phyloP scores from a whole-genome alignment of 2,797 vertebrate species.

The Eurystomus glaucurus region DNA sequence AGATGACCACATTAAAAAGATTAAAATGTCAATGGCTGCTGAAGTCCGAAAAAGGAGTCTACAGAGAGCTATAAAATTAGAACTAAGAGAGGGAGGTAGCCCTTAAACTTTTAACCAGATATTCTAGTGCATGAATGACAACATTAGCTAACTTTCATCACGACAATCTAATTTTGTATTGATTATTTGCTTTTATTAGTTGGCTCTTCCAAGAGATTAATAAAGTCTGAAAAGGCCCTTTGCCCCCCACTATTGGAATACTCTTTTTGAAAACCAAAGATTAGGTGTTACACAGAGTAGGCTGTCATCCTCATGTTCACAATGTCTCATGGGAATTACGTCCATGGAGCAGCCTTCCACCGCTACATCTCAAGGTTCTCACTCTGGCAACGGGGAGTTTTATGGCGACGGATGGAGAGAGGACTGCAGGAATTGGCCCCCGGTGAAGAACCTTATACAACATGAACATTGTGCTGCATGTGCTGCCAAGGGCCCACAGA shows the following conservation, averaged over 20 bases:
- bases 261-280: constrained; percentile 42
- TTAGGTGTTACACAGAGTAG: constrained; percentile 20
- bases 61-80: constrained; percentile 82
- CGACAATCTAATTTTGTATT: constrained; percentile 80
- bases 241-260: neutral
- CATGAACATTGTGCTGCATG: constrained; percentile 72
- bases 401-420: constrained; percentile 67
- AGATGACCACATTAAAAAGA: constrained; percentile 84
- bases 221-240: constrained; percentile 54
- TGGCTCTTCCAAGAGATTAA: constrained; percentile 75
- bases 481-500: constrained; percentile 72
- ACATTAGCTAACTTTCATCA: constrained; percentile 81
- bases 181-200: constrained; percentile 81
- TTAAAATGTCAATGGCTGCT: constrained; percentile 85
- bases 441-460: constrained; percentile 75
- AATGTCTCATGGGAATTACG: constrained; percentile 27
- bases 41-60: constrained; percentile 82
- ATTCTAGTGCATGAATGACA: constrained; percentile 78
- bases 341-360: constrained; percentile 31
- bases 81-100: constrained; percentile 78
- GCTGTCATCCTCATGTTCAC: constrained; percentile 61
- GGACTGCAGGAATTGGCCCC: constrained; percentile 68
- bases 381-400: constrained; percentile 43
- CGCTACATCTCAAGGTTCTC: constrained; percentile 61
- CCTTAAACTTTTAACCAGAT: constrained; percentile 83